Evolutionary conservation across 1,140 invertebrate genomes (phyloP).

Genomic region (Ridgeia piscesae): DNA sequence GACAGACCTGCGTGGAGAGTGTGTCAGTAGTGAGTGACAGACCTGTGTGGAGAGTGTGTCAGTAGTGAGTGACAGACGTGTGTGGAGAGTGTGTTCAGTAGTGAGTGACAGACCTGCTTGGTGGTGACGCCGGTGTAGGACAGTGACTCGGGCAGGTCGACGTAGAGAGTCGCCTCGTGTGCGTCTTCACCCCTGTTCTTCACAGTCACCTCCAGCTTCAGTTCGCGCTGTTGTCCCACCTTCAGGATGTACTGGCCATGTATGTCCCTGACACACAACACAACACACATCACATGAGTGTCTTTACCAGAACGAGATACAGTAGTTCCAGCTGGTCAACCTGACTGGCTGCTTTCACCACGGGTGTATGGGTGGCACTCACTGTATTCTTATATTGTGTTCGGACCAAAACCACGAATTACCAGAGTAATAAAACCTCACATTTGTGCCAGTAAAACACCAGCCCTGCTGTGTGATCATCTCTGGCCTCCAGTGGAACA

Average conservation of each 20-base stretch:
- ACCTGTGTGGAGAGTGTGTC: not conserved
- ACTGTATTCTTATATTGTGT: too few species aligned
- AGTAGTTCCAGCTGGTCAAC: too few species aligned
- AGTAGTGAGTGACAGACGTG: constrained; percentile 27
- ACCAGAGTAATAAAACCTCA: too few species aligned
- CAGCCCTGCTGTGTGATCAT: too few species aligned
- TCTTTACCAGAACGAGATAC: too few species aligned
- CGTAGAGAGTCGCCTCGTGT: constrained; percentile 82
- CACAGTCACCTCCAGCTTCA: constrained; percentile 75
- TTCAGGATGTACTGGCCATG: constrained; percentile 58
- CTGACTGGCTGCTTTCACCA: too few species aligned
- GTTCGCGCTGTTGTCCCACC: constrained; percentile 74
- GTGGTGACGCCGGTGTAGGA: constrained; percentile 71
- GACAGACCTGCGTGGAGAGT: not conserved
- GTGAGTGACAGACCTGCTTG: constrained; percentile 27
- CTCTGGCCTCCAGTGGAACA: too few species aligned
- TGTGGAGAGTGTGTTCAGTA: not conserved
- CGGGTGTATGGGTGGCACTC: too few species aligned
- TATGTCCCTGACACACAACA: constrained; percentile 7
- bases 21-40: not conserved
- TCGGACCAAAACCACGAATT: too few species aligned
- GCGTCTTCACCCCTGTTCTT: constrained; percentile 83
- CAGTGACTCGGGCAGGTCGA: constrained; percentile 72
- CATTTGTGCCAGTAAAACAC: too few species aligned
- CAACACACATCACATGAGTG: not conserved